phyloP scores from a whole-genome alignment of 2,888 invertebrate genomes.

The Lasioglossum pauxillum region DNA sequence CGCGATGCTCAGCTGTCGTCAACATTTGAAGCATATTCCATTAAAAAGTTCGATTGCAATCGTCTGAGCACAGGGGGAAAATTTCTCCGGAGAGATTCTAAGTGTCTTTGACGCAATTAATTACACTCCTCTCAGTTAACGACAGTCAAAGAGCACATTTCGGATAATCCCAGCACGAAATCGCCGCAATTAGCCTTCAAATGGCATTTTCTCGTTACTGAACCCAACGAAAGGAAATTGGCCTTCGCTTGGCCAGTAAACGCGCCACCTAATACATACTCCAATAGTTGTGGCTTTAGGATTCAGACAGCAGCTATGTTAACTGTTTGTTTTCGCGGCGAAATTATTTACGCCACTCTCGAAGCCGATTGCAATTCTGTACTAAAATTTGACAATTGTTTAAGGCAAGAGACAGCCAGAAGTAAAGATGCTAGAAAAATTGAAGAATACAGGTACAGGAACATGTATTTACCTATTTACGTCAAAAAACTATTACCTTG shows the following conservation, averaged over 20 bases:
- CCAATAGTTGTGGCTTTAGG: conserved; percentile 7
- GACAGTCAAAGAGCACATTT: conserved; percentile 45
- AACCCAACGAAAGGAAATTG: conserved; percentile 57
- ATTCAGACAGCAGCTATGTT: conserved; percentile 27
- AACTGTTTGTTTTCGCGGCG: conserved; percentile 52
- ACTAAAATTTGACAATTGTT: not conserved
- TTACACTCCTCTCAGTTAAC: conserved; percentile 52
- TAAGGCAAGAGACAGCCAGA: not conserved
- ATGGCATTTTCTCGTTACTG: conserved; percentile 60
- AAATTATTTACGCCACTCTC: conserved; percentile 58
- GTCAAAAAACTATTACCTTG: too few species aligned
- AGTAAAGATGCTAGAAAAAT: too few species aligned
- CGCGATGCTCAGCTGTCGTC: not conserved
- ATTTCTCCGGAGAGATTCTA: conserved; percentile 16
- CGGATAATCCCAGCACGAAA: conserved; percentile 56
- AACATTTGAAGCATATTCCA: conserved; percentile 2
- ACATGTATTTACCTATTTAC: too few species aligned
- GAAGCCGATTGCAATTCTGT: not conserved
- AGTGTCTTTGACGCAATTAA: conserved; percentile 54
- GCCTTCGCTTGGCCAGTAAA: conserved; percentile 21
- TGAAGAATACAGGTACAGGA: too few species aligned
- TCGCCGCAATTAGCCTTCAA: conserved; percentile 61
- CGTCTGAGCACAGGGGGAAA: not conserved
- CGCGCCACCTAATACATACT: conserved; percentile 25
- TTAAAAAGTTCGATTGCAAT: conserved; percentile 34